Base-by-base conservation (phyloP, 2,888 invertebrate genomes). In the Terebella lapidaria region DNA sequence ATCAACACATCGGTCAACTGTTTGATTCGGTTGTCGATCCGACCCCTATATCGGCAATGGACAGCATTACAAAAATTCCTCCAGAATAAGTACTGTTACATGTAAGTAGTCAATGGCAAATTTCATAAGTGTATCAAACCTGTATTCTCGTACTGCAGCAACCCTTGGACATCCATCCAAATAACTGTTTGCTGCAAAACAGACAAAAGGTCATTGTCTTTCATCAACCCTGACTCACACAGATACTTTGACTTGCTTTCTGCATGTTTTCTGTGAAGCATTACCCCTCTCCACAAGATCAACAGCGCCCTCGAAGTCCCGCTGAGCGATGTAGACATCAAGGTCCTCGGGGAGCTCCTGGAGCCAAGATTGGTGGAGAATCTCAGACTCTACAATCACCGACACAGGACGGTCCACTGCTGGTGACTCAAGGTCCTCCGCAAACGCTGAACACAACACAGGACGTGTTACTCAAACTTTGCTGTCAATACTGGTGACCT, bases 251-350 rank as follows among this genome's bases (percentile, higher is more conserved):
- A n/a, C n/a, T n/a, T n/a, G n/a, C n/a, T n/a, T n/a, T n/a, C n/a
- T n/a, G n/a, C n/a, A n/a, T n/a, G n/a, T n/a, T n/a, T n/a, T n/a
- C n/a, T n/a, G n/a, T n/a, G n/a, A n/a, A n/a, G n/a, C n/a, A n/a
- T n/a, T 62, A 74, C 81, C 80, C 73, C 87, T 87, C 68, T 89
- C 88, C 68, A 95, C 86, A 18, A 94, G 83, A 66, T 87, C 86
- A 67, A 92, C 89, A 1, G 94, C 94, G 74, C 91, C 92, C 79
- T 94, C 92, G 76, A 96, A 96, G 81, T 95, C 92, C 71, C 96
- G 86, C 81, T 96, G 94, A 0, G 95, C 96, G 67, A 96, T 91
- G 71, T 89, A 87, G 18, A 95, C 94, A 83, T 97, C 94, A 58
- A 97, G 83, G 80, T 96, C 95, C 79, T 96, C 96, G 1, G 92